phyloP scores from a whole-genome alignment of 2,888 invertebrate species.

The Hedya salicella region DNA sequence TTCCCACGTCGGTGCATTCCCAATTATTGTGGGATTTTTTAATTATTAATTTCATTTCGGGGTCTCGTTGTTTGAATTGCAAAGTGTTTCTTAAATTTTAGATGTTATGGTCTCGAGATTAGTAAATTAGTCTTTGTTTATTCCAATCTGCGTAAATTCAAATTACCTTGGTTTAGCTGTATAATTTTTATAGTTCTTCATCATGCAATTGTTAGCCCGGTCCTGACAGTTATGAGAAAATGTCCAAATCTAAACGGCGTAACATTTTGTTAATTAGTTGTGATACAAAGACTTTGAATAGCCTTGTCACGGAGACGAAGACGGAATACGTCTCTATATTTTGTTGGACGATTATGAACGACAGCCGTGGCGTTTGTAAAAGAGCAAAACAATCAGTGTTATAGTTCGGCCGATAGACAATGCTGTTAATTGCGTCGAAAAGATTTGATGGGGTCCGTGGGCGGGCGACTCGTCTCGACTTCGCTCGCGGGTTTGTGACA shows the following conservation, averaged over 20 bases:
- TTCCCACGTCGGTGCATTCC: conserved; percentile 40
- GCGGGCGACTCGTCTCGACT: conserved; percentile 44
- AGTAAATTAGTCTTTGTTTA: conserved; percentile 39
- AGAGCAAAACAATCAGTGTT: conserved; percentile 63
- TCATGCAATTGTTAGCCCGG: conserved; percentile 43
- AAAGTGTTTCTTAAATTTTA: conserved; percentile 32
- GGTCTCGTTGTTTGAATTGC: conserved; percentile 35
- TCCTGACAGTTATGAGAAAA: conserved; percentile 25
- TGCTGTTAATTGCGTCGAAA: conserved; percentile 67
- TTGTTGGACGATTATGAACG: conserved; percentile 35
- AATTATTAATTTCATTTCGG: not conserved
- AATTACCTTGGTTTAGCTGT: conserved; percentile 30
- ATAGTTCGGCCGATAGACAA: conserved; percentile 67
- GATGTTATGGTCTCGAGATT: conserved; percentile 29
- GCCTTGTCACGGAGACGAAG: conserved; percentile 34
- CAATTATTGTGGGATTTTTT: conserved; percentile 37
- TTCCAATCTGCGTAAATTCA: conserved; percentile 26
- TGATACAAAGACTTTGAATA: conserved; percentile 29
- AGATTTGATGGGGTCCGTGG: conserved; percentile 49
- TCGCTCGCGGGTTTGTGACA: conserved; percentile 39
- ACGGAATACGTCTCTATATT: conserved; percentile 29
- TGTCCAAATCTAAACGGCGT: conserved; percentile 12
- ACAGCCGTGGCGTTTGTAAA: conserved; percentile 49
- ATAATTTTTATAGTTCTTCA: conserved; percentile 32
- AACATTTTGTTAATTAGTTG: conserved; percentile 15